A percentile compares a stretch with the other conserved stretches of the same genome.
These are phyloP conservation scores for Chaenocephalus aceratus DNA, from an alignment of 2,113 vertebrate genomes.

Conservation along the genomic window DNA sequence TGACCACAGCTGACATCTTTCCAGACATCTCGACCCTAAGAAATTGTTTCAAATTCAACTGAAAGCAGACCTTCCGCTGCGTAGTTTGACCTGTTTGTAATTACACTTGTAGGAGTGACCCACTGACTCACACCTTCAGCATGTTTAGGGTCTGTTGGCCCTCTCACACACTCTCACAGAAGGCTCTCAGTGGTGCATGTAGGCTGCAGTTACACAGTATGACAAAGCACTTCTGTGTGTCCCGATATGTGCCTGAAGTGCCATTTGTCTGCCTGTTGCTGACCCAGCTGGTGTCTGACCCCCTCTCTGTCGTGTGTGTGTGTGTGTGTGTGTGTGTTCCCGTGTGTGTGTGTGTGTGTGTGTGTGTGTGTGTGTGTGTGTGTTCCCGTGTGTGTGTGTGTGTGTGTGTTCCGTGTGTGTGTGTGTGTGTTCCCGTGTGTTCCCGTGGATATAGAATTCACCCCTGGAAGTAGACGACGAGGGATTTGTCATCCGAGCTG, in stretches of 20 bases:
- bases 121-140: conserved; percentile 12
- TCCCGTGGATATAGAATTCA: conserved; percentile 83
- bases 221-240: conserved; percentile 26
- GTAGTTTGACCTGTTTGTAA: conserved; percentile 4
- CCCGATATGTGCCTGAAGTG: conserved; percentile 4
- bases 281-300: conserved; percentile 46
- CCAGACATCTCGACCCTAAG: neutral
- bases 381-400: conserved; percentile 30
- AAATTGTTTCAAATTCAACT: neutral
- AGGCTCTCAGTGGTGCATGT: neutral
- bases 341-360: conserved; percentile 24
- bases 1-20: conserved; percentile 5
- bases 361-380: conserved; percentile 30
- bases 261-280: conserved; percentile 35
- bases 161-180: conserved; percentile 1
- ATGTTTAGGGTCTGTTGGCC: conserved; percentile 3
- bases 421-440: conserved; percentile 10
- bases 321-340: conserved; percentile 40
- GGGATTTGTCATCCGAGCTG: conserved; percentile 92
- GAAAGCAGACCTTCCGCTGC: neutral
- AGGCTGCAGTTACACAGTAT: neutral
- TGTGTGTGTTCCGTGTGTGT: conserved; percentile 24
- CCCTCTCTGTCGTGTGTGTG: conserved; percentile 2
- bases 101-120: neutral
- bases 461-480: conserved; percentile 94